A percentile compares a stretch with the other conserved stretches of the same genome.
Evolutionary conservation across 2,888 invertebrate genomes (phyloP).

Genomic region (Scaptomyza parva): DNA sequence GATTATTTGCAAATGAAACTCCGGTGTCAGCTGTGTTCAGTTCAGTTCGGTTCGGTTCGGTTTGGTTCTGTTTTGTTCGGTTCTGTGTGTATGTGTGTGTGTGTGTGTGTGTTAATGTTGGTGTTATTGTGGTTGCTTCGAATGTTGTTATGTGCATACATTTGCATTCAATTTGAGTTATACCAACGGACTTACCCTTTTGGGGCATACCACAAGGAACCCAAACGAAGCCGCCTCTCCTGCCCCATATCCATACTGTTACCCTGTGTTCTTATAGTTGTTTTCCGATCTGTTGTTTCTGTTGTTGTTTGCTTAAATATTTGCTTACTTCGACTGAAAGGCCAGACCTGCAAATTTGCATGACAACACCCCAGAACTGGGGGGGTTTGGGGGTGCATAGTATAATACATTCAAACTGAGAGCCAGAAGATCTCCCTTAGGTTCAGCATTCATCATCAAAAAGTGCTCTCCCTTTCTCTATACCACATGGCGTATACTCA

Average conservation of each 20-base stretch:
- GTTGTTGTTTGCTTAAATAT: constrained; percentile 47
- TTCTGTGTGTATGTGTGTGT: constrained; percentile 34
- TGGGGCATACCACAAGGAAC: constrained; percentile 26
- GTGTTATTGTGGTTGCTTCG: constrained; percentile 29
- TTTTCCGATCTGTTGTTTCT: constrained; percentile 5
- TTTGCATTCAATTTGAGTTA: constrained; percentile 62
- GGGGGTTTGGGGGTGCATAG: neutral
- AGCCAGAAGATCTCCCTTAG: constrained; percentile 6
- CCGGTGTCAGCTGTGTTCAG: constrained; percentile 46
- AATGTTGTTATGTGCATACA: constrained; percentile 55
- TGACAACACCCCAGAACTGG: constrained; percentile 25
- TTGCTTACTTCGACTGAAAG: constrained; percentile 49
- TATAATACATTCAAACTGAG: neutral
- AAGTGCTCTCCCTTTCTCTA: neutral
- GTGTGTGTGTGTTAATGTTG: constrained; percentile 31
- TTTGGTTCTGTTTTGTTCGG: constrained; percentile 23
- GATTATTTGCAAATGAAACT: constrained; percentile 36
- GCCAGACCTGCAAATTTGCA: constrained; percentile 47
- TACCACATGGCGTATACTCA: constrained; percentile 36
- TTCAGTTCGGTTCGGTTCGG: neutral
- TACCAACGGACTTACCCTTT: constrained; percentile 34
- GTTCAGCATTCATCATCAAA: constrained; percentile 15
- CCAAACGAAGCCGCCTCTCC: too few relatives aligned
- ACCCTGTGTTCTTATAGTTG: constrained; percentile 2
- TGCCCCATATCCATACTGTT: constrained; percentile 7